Evolutionary conservation across 2,113 vertebrate species (phyloP), one percentile per base, ranked within the genome.

Genomic region (Xenopus borealis): DNA sequence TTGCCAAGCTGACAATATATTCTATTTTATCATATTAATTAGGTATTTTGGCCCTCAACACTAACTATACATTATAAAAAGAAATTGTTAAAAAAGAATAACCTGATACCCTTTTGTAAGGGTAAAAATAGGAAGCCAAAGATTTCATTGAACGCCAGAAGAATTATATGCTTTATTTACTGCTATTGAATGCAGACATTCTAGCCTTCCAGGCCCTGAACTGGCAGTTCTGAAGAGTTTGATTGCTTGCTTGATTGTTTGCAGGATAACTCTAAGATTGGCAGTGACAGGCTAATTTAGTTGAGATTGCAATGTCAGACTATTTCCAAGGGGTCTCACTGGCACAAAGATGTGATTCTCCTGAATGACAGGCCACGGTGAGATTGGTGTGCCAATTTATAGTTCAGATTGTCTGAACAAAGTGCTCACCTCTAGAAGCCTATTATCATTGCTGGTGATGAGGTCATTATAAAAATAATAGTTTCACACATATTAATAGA

Each of bases 181-280:
- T 73, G 72, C 75, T 69, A 69, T 40, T 68, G 83, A 75, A 83
- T 81, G 83, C 84, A 88, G 85, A 77, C 64, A 64, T 85, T 81
- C 73, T 75, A 83, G 81, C 81, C 86, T 86, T 82, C 79, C 63
- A 77, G 88, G 85, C 87, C 87, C 82, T 85, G 86, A 90, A 85
- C 88, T 81, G 81, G 87, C 85, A 86, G 83, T 89, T 90, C 87
- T 82, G 87, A 87, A 79, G 80, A 79, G 85, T 89, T 85, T 89
- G 89, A 91, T 92, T 90, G 90, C 87, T 83, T 86, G 82, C 89
- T 86, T 90, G 90, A 91, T 92, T 90, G 92, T 90, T 91, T 90
- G 87, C 81, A 79, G 88, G 91, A 91, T 90, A 88, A 89, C 88
- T 76, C 84, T 78, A 83, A 85, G 87, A 91, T 91, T 89, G 91